Evolutionary conservation across 2,797 vertebrate genomes (phyloP), one percentile per base, ranked within the genome.

Genomic region (Halcyon chelicuti): DNA sequence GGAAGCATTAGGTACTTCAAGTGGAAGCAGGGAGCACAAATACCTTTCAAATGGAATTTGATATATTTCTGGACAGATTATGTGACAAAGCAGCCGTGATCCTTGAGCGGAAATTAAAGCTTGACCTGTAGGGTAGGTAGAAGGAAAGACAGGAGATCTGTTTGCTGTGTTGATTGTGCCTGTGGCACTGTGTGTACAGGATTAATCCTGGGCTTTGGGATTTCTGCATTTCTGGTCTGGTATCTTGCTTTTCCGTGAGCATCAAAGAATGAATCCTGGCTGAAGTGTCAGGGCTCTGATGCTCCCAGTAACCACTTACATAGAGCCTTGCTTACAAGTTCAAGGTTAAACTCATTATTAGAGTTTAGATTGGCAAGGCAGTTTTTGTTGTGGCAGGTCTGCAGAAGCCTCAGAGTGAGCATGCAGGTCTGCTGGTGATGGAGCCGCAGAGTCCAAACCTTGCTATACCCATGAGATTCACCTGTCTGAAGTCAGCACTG

Each of bases 41-140:
- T 88, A 35, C 61, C 57, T 88, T 86, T 93, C 37, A 72, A 88
- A 92, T 73, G 33, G 79, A 95, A 78, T 93, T 81, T 51, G 58
- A 42, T 84, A 35, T 23, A 49, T 86, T 94, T 90, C 46, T 86
- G 61, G 37, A 86, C 79, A 63, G 91, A 75, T 91, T 90, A 75
- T 6, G 26, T 83, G 68, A 23, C 49, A 68, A 86, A 91, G 51
- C 21, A 80, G 61, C 72, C 26, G 58, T 26, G 91, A 86, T 78
- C 62, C 85, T 78, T 58, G 65, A 84, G 52, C 1, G 1, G 92
- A 96, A 96, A 94, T 90, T 80, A 54, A 80, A 88, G 46, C 61
- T 91, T 94, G 72, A 68, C 72, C 58, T 91, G 76, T 37, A 10
- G 35, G 5, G 39, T 61, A 82, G 87, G 84, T 79, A 87, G 66